Evolutionary conservation across 2,113 vertebrate species (phyloP), one percentile per base, ranked within the genome.

Genomic region (Lates calcarifer): DNA sequence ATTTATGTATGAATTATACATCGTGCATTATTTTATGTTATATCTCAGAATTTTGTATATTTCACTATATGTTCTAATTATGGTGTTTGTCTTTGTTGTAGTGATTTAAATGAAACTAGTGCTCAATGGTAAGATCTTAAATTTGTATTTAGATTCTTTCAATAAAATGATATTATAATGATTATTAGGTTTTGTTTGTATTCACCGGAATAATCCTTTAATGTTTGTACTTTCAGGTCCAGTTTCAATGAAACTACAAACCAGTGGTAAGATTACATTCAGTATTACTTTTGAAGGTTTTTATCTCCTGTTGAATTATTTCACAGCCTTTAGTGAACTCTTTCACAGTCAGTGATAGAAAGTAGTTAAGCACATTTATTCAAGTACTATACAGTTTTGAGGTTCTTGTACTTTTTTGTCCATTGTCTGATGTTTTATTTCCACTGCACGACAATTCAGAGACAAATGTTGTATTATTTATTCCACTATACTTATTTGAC

Each of bases 171-270:
- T 72, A 49, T 20, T 17, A 28, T 26, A 17, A 56, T 31, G 3
- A 41, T 41, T 45, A 33, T 63, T 60, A 39, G 1, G 1, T 14
- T 77, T 68, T 4, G 9, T 57, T 57, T 26, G 18, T 47, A 15
- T 37, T 77, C 8, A 77, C 17, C 14, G 14, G 18, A 76, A 41
- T 49, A 1, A 13, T 55, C 1, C 51, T 17, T 77, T 14, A 3
- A 3, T 66, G 11, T 2, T 77, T 68, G 17, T 28, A 2, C 45
- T 41, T 86, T 75, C 51, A 95, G 94, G 94, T 82, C 89, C 85
- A 82, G 92, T 90, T 95, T 95, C 93, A 99, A 97, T 47, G 90
- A 90, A 91, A 98, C 96, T 90, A 63, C 92, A 93, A 56, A 91
- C 75, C 87, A 94, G 90, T 98, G 98, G 97, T 98, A 91, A 95